Evolutionary conservation across 2,888 invertebrate species (phyloP).

Genomic region (Dione vanillae): DNA sequence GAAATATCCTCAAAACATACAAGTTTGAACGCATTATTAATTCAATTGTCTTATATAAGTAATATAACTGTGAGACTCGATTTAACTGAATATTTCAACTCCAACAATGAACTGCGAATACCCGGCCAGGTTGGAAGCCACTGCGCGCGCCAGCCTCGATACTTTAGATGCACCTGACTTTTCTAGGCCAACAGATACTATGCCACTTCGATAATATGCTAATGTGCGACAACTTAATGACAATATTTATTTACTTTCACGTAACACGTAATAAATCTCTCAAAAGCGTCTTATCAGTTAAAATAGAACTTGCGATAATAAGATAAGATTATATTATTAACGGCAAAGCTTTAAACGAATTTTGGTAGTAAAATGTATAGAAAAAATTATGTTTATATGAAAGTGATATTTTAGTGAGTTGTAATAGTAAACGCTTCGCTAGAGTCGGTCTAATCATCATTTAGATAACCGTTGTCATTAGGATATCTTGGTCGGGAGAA

Average conservation of each 20-base stretch:
- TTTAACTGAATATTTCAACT: slow-evolving; percentile 14
- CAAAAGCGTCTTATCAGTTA: not conserved
- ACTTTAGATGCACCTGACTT: slow-evolving; percentile 31
- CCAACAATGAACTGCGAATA: slow-evolving; percentile 29
- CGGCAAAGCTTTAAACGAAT: too few species aligned
- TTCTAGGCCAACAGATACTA: slow-evolving; percentile 33
- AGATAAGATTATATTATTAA: not conserved
- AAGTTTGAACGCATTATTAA: too few species aligned
- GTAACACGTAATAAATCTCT: slow-evolving; percentile 10
- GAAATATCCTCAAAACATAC: too few species aligned
- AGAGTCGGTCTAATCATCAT: slow-evolving; percentile 57
- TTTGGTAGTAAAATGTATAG: not conserved
- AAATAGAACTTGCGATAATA: not conserved
- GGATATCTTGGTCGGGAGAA: slow-evolving; percentile 58
- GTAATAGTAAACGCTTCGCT: slow-evolving; percentile 30
- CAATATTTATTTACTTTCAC: slow-evolving; percentile 21
- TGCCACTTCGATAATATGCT: slow-evolving; percentile 29
- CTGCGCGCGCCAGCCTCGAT: slow-evolving; percentile 28
- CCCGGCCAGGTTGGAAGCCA: slow-evolving; percentile 17
- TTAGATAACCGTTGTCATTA: slow-evolving; percentile 61
- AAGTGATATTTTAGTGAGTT: slow-evolving; percentile 25
- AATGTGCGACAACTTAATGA: slow-evolving; percentile 27
- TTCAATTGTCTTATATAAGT: slow-evolving; percentile 1
- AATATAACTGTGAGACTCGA: not conserved
- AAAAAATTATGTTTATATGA: not conserved